Conservation (phyloP, 2,113 vertebrate genomes). For the Neotragus moschatus region DNA sequence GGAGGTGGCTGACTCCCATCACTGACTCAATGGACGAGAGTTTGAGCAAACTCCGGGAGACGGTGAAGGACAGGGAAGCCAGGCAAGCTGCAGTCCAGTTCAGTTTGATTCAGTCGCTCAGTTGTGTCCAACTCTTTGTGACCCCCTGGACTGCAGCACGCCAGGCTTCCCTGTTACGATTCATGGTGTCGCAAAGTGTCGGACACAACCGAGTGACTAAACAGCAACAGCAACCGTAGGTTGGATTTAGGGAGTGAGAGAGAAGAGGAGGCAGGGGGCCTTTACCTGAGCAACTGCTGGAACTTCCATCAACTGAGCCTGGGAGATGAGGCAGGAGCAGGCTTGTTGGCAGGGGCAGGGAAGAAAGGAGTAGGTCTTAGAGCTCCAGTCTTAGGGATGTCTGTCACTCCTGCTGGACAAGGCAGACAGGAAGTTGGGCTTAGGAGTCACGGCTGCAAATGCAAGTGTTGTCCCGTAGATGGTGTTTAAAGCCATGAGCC, state of each 20-base stretch:
- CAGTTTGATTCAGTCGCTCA: neutral
- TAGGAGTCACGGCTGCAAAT: neutral
- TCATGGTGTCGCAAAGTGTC: neutral
- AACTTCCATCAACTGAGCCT: fast-evolving
- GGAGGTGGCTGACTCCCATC: too few species aligned
- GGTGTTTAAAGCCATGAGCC: neutral
- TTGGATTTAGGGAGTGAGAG: neutral
- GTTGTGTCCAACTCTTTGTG: neutral
- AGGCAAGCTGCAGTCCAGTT: neutral
- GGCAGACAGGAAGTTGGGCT: neutral
- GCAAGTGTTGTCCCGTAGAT: fast-evolving
- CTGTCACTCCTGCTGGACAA: neutral
- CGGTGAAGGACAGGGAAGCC: neutral
- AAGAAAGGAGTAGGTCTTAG: too few species aligned
- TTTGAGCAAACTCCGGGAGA: neutral
- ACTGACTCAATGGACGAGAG: neutral
- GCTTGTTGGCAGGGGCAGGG: neutral
- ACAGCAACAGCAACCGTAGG: neutral
- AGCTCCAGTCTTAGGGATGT: neutral
- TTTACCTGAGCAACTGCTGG: fast-evolving
- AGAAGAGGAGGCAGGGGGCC: neutral
- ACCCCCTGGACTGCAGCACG: neutral
- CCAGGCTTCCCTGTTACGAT: neutral
- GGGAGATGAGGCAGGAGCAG: neutral
- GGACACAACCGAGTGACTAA: neutral